Conservation (phyloP, 2,888 invertebrate genomes). For the Agrotis clavis region DNA sequence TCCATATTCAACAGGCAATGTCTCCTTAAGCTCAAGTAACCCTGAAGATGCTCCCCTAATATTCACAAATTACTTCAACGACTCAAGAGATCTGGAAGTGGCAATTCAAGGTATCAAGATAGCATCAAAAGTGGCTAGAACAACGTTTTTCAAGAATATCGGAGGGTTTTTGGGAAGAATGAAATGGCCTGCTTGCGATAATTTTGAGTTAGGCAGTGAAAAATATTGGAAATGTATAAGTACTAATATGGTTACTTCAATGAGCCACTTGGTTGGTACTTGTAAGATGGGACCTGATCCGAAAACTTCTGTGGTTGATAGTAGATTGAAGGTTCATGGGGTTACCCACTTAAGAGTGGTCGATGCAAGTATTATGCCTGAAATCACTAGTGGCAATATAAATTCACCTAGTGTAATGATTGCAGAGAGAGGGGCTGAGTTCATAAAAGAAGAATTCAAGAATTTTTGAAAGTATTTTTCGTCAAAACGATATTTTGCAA, state of each 20-base stretch:
- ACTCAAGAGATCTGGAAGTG: conserved; percentile 46
- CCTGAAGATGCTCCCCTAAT: conserved; percentile 48
- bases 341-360: conserved; percentile 91
- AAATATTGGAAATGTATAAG: conserved; percentile 56
- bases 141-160: conserved; percentile 46
- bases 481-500: neutral
- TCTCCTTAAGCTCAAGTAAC: conserved; percentile 52
- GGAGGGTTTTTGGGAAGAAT: conserved; percentile 57
- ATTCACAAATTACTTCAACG: conserved; percentile 51
- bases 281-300: conserved; percentile 91
- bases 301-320: conserved; percentile 85
- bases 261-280: conserved; percentile 91
- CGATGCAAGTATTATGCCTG: conserved; percentile 92
- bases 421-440: conserved; percentile 91
- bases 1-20: conserved; percentile 56
- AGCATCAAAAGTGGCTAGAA: conserved; percentile 37
- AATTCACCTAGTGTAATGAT: conserved; percentile 92
- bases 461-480: neutral
- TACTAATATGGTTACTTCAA: conserved; percentile 78
- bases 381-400: conserved; percentile 91
- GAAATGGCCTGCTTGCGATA: conserved; percentile 43
- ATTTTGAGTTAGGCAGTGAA: conserved; percentile 55
- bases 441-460: conserved; percentile 82
- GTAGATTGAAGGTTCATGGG: conserved; percentile 83
- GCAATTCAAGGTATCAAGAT: conserved; percentile 50